A percentile compares a stretch with the other conserved stretches of the same genome.
Evolutionary conservation across 1,140 invertebrate genomes (phyloP).

Genomic region (Eriocheir sinensis): DNA sequence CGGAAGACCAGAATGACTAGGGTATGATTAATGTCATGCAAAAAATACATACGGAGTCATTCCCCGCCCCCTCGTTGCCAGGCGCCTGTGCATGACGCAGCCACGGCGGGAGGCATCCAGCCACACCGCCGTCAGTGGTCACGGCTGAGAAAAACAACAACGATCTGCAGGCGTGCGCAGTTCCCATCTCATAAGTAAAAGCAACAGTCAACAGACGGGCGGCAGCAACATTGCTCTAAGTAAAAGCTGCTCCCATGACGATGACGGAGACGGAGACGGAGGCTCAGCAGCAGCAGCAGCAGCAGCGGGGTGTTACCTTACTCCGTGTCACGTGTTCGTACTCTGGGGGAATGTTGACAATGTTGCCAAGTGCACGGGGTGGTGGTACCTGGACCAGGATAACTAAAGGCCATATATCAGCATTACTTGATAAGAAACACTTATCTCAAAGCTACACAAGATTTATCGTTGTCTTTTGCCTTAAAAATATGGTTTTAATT

Average conservation of each 20-base stretch:
- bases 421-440: conserved; percentile 46
- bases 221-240: background rate
- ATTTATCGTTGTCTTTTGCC: conserved; percentile 29
- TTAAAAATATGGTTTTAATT: conserved; percentile 54
- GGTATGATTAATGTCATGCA: too few relatives aligned
- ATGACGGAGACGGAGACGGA: background rate
- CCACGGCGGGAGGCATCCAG: background rate
- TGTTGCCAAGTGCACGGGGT: conserved; percentile 58
- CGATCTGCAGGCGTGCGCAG: background rate
- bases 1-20: background rate
- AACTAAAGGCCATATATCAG: conserved; percentile 39
- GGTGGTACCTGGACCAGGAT: background rate
- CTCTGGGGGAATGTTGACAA: conserved; percentile 66
- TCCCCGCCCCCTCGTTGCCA: background rate
- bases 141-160: background rate
- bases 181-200: background rate
- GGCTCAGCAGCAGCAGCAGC: conserved; percentile 33
- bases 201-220: background rate
- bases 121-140: background rate
- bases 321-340: conserved; percentile 61
- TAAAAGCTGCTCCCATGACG: background rate
- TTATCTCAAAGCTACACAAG: conserved; percentile 28
- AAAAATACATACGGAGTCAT: too few relatives aligned
- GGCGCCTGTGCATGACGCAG: background rate
- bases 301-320: conserved; percentile 54